These are phyloP conservation scores for Metalampra italica DNA, from an alignment of 2,888 invertebrate species.

Conservation along the genomic window DNA sequence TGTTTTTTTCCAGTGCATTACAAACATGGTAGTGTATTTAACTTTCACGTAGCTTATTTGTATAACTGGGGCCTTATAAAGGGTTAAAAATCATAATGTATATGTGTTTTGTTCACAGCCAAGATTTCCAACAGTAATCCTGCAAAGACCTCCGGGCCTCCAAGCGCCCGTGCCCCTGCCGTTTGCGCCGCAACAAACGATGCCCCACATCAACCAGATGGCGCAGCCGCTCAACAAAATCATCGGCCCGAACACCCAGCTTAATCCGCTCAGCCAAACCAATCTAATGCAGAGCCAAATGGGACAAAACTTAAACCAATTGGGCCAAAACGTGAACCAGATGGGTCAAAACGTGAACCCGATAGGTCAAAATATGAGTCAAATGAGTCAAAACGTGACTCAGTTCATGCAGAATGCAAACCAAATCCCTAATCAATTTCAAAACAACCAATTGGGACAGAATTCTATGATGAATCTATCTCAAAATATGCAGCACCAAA, in stretches of 20 bases:
- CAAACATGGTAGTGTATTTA: no score
- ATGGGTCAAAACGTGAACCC: constrained; percentile 20
- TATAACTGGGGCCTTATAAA: no score
- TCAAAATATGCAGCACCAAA: constrained; percentile 24
- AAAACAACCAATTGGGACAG: constrained; percentile 39
- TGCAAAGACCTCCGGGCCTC: constrained; percentile 65
- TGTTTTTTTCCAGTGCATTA: no score
- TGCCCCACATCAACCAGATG: constrained; percentile 44
- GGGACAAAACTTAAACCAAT: no score
- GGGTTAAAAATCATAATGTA: no score
- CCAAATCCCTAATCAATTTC: constrained; percentile 33
- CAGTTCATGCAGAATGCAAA: constrained; percentile 31
- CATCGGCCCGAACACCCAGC: constrained; percentile 31
- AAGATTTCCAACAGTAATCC: constrained; percentile 64
- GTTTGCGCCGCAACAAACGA: constrained; percentile 56
- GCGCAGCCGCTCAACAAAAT: constrained; percentile 50
- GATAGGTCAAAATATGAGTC: constrained; percentile 16
- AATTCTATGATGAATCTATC: constrained; percentile 20
- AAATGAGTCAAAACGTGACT: background rate
- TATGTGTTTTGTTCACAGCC: constrained; percentile 43
- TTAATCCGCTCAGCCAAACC: constrained; percentile 22
- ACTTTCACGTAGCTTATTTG: no score
- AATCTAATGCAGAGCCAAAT: constrained; percentile 3
- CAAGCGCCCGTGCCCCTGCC: constrained; percentile 64
- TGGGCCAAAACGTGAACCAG: constrained; percentile 12